phyloP scores from a whole-genome alignment of 1,140 invertebrate genomes.

The Stegodyphus dumicola region DNA sequence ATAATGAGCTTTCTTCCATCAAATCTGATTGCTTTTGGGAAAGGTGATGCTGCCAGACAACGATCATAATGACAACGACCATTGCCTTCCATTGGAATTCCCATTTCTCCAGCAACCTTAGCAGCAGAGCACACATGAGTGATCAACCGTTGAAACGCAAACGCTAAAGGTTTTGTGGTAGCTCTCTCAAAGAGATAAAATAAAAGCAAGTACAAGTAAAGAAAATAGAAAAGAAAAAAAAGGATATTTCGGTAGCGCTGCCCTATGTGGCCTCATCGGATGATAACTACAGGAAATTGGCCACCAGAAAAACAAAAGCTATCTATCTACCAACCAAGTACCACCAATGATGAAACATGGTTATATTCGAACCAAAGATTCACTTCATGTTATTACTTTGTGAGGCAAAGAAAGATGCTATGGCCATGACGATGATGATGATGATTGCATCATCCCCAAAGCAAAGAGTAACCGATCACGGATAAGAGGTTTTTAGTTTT shows the following conservation, averaged over 20 bases:
- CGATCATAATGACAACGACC: no score
- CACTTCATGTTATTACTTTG: constrained; percentile 5
- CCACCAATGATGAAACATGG: neutral
- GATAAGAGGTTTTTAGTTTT: constrained; percentile 14
- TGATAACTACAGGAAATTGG: constrained; percentile 3
- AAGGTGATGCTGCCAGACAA: no score
- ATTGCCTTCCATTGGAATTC: no score
- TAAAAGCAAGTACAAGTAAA: neutral
- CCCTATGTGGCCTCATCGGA: neutral
- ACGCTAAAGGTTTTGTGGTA: neutral
- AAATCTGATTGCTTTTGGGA: no score
- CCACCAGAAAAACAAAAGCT: neutral
- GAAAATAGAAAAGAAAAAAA: no score
- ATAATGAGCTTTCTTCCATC: no score
- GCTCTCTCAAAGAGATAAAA: neutral
- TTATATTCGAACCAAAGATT: neutral
- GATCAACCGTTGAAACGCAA: constrained; percentile 12
- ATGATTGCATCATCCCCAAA: constrained; percentile 33
- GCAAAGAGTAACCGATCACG: constrained; percentile 35
- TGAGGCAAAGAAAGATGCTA: constrained; percentile 5
- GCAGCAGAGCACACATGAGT: no score
- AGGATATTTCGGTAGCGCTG: no score
- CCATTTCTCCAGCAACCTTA: no score
- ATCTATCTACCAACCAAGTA: neutral
- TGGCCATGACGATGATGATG: constrained; percentile 43